phyloP scores from a whole-genome alignment of 2,797 vertebrate genomes.

The Phalanger gymnotis region DNA sequence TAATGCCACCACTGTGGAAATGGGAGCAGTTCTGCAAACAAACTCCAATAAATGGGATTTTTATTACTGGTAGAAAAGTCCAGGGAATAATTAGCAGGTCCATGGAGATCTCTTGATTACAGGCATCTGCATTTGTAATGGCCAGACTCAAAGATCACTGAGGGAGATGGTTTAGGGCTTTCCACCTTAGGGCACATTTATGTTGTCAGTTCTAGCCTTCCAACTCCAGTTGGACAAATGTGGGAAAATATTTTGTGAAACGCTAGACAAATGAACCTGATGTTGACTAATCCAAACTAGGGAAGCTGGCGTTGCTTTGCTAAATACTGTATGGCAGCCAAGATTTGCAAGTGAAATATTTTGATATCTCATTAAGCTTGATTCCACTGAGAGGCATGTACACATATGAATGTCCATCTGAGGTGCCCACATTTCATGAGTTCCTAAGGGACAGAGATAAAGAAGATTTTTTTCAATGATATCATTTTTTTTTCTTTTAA shows the following conservation, averaged over 20 bases:
- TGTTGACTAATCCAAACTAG: constrained; percentile 83
- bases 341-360: constrained; percentile 84
- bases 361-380: constrained; percentile 84
- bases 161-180: constrained; percentile 82
- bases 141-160: constrained; percentile 78
- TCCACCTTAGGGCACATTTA: constrained; percentile 87
- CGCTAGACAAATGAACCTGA: constrained; percentile 85
- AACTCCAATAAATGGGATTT: constrained; percentile 85
- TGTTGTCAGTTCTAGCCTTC: constrained; percentile 87
- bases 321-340: constrained; percentile 81
- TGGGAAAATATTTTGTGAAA: constrained; percentile 91
- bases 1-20: constrained; percentile 85
- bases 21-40: constrained; percentile 82
- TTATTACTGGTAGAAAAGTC: constrained; percentile 84
- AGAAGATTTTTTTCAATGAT: constrained; percentile 11
- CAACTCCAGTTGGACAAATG: constrained; percentile 85
- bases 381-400: constrained; percentile 77
- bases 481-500: not conserved
- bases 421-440: constrained; percentile 51
- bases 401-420: constrained; percentile 30
- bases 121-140: constrained; percentile 84
- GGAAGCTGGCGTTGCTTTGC: constrained; percentile 81
- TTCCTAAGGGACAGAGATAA: constrained; percentile 62
- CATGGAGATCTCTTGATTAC: constrained; percentile 82
- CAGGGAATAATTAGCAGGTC: constrained; percentile 85